Percentiles rank a stretch among this genome's conserved stretches.
Evolutionary conservation across 2,797 vertebrate species (phyloP).

Genomic region (Hoplostethus atlanticus): DNA sequence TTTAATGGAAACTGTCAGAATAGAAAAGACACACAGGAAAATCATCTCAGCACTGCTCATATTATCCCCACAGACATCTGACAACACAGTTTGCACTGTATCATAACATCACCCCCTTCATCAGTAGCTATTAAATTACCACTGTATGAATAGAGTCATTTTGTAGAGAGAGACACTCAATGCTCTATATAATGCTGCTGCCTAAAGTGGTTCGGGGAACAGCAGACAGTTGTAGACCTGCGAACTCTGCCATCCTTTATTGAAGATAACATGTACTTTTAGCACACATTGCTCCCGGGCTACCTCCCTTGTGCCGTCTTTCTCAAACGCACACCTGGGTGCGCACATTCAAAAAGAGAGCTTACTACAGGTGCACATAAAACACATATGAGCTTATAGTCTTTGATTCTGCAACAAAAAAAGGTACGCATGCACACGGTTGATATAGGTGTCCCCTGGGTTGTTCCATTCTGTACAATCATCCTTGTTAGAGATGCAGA

Average conservation of each 20-base stretch:
- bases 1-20: slow-evolving; percentile 18
- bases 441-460: slow-evolving; percentile 63
- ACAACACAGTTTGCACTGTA: slow-evolving; percentile 41
- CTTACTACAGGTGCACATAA: slow-evolving; percentile 60
- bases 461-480: slow-evolving; percentile 69
- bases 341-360: slow-evolving; percentile 61
- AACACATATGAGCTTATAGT: slow-evolving; percentile 52
- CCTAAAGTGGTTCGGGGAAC: slow-evolving; percentile 58
- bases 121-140: slow-evolving; percentile 42
- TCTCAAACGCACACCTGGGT: slow-evolving; percentile 75
- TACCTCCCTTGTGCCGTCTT: slow-evolving; percentile 55
- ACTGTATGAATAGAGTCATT: slow-evolving; percentile 53
- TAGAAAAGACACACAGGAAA: slow-evolving; percentile 4
- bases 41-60: slow-evolving; percentile 10
- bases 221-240: slow-evolving; percentile 69
- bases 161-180: slow-evolving; percentile 51
- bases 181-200: slow-evolving; percentile 56
- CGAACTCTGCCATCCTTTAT: slow-evolving; percentile 80
- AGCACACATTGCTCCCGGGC: slow-evolving; percentile 72
- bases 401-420: slow-evolving; percentile 70
- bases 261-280: slow-evolving; percentile 82
- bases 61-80: slow-evolving; percentile 41
- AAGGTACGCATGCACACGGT: slow-evolving; percentile 27
- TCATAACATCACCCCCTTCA: slow-evolving; percentile 42
- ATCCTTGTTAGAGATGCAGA: slow-evolving; percentile 77